Conservation (phyloP, 2,797 vertebrate species). For the Lagodon rhomboides region DNA sequence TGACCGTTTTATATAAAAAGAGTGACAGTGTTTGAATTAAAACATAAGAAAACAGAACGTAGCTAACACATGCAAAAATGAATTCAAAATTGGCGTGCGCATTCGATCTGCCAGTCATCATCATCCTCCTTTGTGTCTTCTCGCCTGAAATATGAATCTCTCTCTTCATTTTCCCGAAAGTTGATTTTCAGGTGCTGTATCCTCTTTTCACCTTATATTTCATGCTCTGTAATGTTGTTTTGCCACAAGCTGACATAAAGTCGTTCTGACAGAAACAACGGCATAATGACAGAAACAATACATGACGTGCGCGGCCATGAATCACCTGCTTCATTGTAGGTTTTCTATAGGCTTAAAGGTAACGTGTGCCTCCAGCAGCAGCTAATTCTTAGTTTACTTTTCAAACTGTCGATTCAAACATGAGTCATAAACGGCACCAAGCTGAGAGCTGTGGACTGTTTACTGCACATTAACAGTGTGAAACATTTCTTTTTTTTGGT, state of each 20-base stretch:
- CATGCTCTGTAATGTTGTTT: background rate
- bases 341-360: background rate
- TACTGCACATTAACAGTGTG: background rate
- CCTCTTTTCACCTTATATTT: background rate
- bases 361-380: background rate
- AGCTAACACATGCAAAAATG: no score
- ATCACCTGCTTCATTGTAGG: background rate
- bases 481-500: background rate
- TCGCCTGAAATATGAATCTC: background rate
- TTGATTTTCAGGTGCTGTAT: background rate
- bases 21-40: background rate
- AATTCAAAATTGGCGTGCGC: background rate
- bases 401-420: background rate
- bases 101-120: background rate
- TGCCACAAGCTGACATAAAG: background rate
- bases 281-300: background rate
- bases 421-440: background rate
- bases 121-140: background rate
- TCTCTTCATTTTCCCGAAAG: no score
- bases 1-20: background rate
- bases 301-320: background rate
- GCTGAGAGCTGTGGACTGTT: background rate
- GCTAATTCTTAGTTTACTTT: constrained; percentile 11
- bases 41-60: background rate
- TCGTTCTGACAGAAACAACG: background rate